phyloP scores from a whole-genome alignment of 2,888 invertebrate genomes.

The Volucella inanis region DNA sequence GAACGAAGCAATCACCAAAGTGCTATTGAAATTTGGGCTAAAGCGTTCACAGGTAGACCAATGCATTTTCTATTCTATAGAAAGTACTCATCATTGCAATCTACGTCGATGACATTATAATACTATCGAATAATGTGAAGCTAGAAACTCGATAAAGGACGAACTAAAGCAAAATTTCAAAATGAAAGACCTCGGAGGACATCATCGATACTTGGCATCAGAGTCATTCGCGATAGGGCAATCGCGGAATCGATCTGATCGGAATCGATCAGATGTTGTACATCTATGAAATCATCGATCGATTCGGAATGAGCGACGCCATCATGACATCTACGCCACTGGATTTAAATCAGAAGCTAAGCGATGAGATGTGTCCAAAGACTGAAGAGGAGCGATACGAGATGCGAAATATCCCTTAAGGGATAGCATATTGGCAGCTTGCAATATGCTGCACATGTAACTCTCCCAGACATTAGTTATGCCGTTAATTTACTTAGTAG shows the following conservation, averaged over 20 bases:
- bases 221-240: constrained; percentile 23
- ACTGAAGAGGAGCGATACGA: constrained; percentile 32
- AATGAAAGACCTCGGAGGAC: constrained; percentile 29
- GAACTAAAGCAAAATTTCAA: too few relatives aligned
- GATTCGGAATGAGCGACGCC: constrained; percentile 39
- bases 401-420: constrained; percentile 24
- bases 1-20: constrained; percentile 8
- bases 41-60: constrained; percentile 32
- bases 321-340: constrained; percentile 16
- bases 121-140: constrained; percentile 36
- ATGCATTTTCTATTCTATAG: constrained; percentile 40
- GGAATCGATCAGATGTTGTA: too few relatives aligned
- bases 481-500: constrained; percentile 35
- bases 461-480: constrained; percentile 33
- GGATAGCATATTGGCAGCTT: not conserved
- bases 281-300: too few relatives aligned
- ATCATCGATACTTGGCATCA: constrained; percentile 9
- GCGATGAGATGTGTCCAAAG: constrained; percentile 29
- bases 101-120: constrained; percentile 28
- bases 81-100: constrained; percentile 35
- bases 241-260: too few relatives aligned
- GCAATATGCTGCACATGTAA: constrained; percentile 37
- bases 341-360: constrained; percentile 33
- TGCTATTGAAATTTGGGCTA: constrained; percentile 31
- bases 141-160: constrained; percentile 32